Conservation (phyloP, 2,797 vertebrate species). For the Chelon auratus region DNA sequence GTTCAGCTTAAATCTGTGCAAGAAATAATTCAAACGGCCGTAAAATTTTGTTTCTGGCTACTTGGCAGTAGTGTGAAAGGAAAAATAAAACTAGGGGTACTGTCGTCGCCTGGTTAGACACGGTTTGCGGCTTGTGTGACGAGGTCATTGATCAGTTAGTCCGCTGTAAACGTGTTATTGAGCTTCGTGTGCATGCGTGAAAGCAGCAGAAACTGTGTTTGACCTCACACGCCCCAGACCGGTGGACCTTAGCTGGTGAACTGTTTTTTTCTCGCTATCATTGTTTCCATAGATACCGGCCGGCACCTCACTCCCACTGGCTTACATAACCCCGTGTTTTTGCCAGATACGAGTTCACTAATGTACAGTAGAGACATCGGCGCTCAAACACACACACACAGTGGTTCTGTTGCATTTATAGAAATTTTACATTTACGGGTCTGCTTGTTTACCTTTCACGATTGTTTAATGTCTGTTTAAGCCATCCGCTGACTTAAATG, state of each 20-base stretch:
- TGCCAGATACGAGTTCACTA: conserved; percentile 41
- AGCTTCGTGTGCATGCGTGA: background rate
- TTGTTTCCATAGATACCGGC: conserved; percentile 72
- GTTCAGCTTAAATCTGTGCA: background rate
- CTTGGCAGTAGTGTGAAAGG: background rate
- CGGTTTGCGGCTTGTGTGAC: too few relatives aligned
- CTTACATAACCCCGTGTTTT: conserved; percentile 66
- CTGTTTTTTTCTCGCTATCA: conserved; percentile 45
- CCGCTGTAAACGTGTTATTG: background rate
- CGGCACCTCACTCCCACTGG: conserved; percentile 63
- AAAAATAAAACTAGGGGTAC: background rate
- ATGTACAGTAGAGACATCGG: conserved; percentile 19
- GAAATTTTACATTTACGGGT: conserved; percentile 15
- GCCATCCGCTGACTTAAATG: background rate
- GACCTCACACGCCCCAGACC: conserved; percentile 25
- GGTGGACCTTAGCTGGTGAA: conserved; percentile 32
- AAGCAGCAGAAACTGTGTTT: conserved; percentile 32
- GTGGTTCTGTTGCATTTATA: conserved; percentile 11
- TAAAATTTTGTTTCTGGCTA: background rate
- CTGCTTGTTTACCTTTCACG: background rate
- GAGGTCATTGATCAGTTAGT: background rate
- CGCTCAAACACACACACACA: conserved; percentile 25
- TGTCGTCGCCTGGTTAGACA: background rate
- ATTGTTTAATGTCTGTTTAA: conserved; percentile 7
- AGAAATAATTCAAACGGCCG: background rate